Base-by-base conservation (phyloP, 2,888 invertebrate genomes). In the Agrotis exclamationis region DNA sequence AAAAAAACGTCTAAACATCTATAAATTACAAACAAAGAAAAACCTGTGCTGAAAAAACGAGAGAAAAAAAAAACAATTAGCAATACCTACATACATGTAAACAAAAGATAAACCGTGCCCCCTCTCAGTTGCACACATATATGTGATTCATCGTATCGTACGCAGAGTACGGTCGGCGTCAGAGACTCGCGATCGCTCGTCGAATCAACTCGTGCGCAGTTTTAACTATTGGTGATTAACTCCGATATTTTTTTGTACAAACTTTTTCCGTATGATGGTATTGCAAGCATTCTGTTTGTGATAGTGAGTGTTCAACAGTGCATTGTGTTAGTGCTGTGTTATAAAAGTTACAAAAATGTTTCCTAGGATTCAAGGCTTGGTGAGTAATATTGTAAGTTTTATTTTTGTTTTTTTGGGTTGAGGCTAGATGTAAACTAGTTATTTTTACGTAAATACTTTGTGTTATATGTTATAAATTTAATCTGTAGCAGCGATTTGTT, bases 351-450 rank as follows among this genome's bases (percentile, higher is more conserved):
- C 78, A 93, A 89, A 81, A 81, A 96, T 96, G 96, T 95, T 96
- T 90, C 96, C 96, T 54, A 93, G 95, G 93, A 95, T 96, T 83
- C 96, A 96, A 83, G 95, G 95, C 88, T 87, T 96, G 95, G 96
- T 96, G 80, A 93, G 96, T 93, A 73, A 50, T 47, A 50, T 76
- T 44, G 63, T 73, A 68, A 65, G 62, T 73, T 60, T 56, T 62
- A 50, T 78, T 57, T 45, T 28, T 45, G 60, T 59, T 18, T 48
- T 68, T 71, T 72, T 57, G 7, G 22, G 44, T 69, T 56, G 44
- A 44, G 18, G 28, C 22, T 54, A 44, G 11, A 14, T 48, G 33
- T 44, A 63, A 45, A 39, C 45, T 44, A 28, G n/a, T n/a, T n/a
- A n/a, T n/a, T n/a, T n/a, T n/a, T n/a, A n/a, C n/a, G n/a, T n/a